phyloP scores from a whole-genome alignment of 1,140 invertebrate genomes.

The Drosophila murphyi region DNA sequence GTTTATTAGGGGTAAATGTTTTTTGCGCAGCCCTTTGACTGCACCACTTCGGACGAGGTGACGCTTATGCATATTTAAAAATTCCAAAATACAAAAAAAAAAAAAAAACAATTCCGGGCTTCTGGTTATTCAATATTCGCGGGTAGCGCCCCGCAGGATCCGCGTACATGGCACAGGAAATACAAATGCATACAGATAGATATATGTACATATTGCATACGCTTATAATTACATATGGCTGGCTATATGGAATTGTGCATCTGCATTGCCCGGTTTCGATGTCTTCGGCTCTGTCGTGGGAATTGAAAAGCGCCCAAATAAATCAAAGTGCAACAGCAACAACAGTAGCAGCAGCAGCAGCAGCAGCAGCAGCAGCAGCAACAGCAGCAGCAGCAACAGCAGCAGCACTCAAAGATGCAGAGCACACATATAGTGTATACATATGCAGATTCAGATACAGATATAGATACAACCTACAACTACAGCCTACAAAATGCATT shows the following conservation, averaged over 20 bases:
- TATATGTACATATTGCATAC: slow-evolving; percentile 5
- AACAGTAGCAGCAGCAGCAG: slow-evolving; percentile 16
- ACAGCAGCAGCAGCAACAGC: too few species aligned
- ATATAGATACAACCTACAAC: slow-evolving; percentile 6
- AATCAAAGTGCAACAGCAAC: slow-evolving; percentile 67
- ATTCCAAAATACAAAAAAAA: slow-evolving; percentile 18
- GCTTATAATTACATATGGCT: slow-evolving; percentile 27
- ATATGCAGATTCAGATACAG: slow-evolving; percentile 19
- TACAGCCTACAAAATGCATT: slow-evolving; percentile 14
- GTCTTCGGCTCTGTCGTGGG: slow-evolving; percentile 62
- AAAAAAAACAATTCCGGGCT: slow-evolving; percentile 23
- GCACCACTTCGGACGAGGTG: slow-evolving; percentile 71
- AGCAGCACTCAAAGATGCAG: not conserved
- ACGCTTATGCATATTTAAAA: slow-evolving; percentile 65
- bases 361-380: slow-evolving; percentile 20
- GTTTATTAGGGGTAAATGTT: slow-evolving; percentile 74
- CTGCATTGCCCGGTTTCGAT: slow-evolving; percentile 22
- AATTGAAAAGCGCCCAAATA: slow-evolving; percentile 70
- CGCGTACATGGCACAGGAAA: slow-evolving; percentile 51
- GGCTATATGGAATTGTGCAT: slow-evolving; percentile 10
- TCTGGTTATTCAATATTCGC: slow-evolving; percentile 78
- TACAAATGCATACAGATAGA: slow-evolving; percentile 35
- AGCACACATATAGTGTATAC: slow-evolving; percentile 3
- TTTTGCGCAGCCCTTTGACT: slow-evolving; percentile 65
- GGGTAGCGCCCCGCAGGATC: slow-evolving; percentile 53